Conservation (phyloP, 37 sponge, comb jelly and placozoan genomes). For the Amphimedon queenslandica region DNA sequence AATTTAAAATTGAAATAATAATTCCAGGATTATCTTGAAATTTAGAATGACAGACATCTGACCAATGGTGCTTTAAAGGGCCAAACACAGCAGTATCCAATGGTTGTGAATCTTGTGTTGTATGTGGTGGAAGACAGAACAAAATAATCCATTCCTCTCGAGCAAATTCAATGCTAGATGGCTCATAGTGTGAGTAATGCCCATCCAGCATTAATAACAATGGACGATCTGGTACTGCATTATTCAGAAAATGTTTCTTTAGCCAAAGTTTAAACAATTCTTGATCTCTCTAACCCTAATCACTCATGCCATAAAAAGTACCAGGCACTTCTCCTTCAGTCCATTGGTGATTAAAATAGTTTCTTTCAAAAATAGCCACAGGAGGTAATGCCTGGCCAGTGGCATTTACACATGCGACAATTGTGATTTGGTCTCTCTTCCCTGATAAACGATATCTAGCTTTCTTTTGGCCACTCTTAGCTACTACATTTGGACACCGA, state of each 20-base stretch:
- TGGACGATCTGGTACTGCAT: conserved; percentile 11
- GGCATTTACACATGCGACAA: too few relatives aligned
- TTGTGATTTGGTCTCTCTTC: too few relatives aligned
- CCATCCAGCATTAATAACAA: conserved; percentile 16
- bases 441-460: too few relatives aligned
- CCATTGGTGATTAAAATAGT: too few relatives aligned
- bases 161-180: not conserved
- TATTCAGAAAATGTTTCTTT: conserved; percentile 16
- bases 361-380: too few relatives aligned
- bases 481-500: too few relatives aligned
- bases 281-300: conserved; percentile 15
- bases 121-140: conserved; percentile 16
- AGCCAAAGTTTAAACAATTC: conserved; percentile 16
- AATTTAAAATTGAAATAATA: conserved; percentile 11
- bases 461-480: too few relatives aligned
- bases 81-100: conserved; percentile 7
- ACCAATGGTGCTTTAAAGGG: conserved; percentile 14
- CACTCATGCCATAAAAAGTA: too few relatives aligned
- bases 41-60: not conserved
- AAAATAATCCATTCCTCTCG: not conserved
- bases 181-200: conserved; percentile 26
- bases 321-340: too few relatives aligned
- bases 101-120: conserved; percentile 18
- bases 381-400: too few relatives aligned
- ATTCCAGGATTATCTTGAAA: not conserved